Conservation (phyloP, 2,797 vertebrate genomes). For the Babyrousa celebensis region DNA sequence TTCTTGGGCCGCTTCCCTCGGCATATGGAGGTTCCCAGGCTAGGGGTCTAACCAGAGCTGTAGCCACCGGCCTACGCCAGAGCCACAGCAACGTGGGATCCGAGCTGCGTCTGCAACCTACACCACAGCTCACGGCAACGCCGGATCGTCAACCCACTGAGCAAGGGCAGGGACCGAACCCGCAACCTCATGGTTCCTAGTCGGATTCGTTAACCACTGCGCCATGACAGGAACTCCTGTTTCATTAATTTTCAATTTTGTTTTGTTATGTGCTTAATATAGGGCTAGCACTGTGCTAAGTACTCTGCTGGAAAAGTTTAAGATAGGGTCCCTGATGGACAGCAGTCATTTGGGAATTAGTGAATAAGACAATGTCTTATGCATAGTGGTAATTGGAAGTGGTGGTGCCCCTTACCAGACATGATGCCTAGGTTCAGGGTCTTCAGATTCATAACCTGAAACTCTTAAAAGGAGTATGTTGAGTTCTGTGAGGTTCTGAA, state of each 20-base stretch:
- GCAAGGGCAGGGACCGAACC: too few species aligned
- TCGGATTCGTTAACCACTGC: too few species aligned
- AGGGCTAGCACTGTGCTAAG: neutral
- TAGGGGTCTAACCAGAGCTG: too few species aligned
- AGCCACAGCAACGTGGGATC: too few species aligned
- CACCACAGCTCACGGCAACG: too few species aligned
- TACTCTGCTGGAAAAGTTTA: slow-evolving; percentile 20
- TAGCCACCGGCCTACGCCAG: too few species aligned
- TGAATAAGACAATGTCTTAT: neutral
- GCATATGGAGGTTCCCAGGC: too few species aligned
- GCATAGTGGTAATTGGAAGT: slow-evolving; percentile 6
- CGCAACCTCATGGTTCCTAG: too few species aligned
- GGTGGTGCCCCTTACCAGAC: slow-evolving; percentile 18
- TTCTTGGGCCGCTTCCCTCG: too few species aligned
- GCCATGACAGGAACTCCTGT: too few species aligned
- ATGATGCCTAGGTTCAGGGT: neutral
- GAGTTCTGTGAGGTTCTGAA: slow-evolving; percentile 47
- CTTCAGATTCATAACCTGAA: neutral
- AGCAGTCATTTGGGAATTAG: slow-evolving; percentile 46
- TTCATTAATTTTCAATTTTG: slow-evolving; percentile 53
- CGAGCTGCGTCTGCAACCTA: too few species aligned
- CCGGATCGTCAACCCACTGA: too few species aligned
- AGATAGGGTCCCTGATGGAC: neutral
- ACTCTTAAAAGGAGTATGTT: slow-evolving; percentile 54
- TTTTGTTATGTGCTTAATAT: slow-evolving; percentile 32